Conservation (phyloP, 2,113 vertebrate genomes). For the Tragelaphus scriptus region DNA sequence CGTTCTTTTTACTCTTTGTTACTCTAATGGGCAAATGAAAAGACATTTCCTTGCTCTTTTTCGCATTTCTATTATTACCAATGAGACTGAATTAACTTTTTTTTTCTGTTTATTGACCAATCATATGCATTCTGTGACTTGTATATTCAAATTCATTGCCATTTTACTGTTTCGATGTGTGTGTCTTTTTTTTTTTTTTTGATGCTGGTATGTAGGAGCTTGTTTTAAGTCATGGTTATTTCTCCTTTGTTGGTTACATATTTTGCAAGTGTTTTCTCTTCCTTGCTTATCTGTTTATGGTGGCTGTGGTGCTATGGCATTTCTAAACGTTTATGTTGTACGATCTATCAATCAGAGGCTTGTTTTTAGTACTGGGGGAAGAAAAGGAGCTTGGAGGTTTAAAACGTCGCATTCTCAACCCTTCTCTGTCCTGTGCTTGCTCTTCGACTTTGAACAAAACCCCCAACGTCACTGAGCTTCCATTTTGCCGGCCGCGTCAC, state of each 20-base stretch:
- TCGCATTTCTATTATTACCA: background rate
- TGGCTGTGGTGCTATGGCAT: background rate
- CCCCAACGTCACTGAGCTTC: background rate
- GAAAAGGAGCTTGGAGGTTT: background rate
- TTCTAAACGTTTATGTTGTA: background rate
- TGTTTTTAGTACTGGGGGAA: background rate
- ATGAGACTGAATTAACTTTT: background rate
- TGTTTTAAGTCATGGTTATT: background rate
- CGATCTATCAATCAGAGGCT: background rate
- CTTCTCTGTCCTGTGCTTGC: background rate
- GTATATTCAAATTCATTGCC: background rate
- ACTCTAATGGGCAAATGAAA: background rate
- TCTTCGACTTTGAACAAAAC: background rate
- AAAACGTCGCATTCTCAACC: background rate
- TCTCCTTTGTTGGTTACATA: background rate
- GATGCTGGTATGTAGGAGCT: background rate
- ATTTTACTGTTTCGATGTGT: background rate
- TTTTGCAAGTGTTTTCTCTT: background rate
- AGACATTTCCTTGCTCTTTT: background rate
- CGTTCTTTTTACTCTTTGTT: background rate
- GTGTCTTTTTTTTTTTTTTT: background rate
- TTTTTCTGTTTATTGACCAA: background rate
- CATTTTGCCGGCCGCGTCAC: background rate
- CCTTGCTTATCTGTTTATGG: background rate
- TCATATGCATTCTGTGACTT: background rate